These are phyloP conservation scores for Nasua narica DNA, from an alignment of 2,797 vertebrate genomes.

Conservation along the genomic window DNA sequence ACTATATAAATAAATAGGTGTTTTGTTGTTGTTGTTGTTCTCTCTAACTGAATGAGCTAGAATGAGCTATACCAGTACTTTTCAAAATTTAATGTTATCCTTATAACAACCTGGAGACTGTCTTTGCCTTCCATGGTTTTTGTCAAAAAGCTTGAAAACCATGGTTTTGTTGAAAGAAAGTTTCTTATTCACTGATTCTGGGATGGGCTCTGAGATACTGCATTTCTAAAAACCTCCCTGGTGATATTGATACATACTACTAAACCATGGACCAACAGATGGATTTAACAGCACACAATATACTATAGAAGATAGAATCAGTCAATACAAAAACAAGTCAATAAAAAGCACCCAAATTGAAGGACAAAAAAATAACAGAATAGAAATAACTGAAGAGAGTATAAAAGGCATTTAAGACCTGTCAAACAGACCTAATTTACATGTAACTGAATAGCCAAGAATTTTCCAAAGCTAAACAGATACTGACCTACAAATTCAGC, in stretches of 20 bases:
- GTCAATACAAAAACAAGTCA: not conserved
- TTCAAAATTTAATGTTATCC: not conserved
- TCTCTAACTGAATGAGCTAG: not conserved
- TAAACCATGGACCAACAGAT: not conserved
- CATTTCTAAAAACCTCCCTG: not conserved
- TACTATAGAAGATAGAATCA: not conserved
- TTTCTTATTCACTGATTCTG: not conserved
- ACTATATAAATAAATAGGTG: too few species aligned
- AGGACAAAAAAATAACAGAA: not conserved
- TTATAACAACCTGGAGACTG: not conserved
- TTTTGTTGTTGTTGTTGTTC: not conserved
- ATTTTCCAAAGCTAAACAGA: not conserved
- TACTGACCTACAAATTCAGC: not conserved
- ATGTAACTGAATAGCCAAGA: not conserved
- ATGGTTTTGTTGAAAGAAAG: not conserved
- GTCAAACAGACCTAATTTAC: not conserved
- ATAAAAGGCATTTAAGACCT: not conserved
- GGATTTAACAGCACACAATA: not conserved
- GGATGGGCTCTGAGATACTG: not conserved
- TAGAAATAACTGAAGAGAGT: not conserved
- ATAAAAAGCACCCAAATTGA: not conserved
- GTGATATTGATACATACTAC: not conserved
- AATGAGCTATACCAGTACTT: not conserved
- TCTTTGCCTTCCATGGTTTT: not conserved
- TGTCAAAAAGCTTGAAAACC: not conserved